Evolutionary conservation across 2,888 invertebrate genomes (phyloP).

Genomic region (Chrysolina oricalcia): DNA sequence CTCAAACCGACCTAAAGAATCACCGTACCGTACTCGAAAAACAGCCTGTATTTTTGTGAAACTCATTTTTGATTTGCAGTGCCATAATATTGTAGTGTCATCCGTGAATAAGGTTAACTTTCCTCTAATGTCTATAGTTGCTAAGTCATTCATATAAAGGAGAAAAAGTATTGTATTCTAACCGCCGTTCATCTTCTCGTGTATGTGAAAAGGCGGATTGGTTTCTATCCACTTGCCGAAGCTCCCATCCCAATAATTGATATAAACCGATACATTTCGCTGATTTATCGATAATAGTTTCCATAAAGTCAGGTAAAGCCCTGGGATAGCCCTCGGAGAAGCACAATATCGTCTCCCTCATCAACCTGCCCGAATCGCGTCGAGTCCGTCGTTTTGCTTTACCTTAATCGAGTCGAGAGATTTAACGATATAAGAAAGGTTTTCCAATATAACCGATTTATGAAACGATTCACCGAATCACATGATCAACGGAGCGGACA

Average conservation of each 20-base stretch:
- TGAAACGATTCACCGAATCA: slow-evolving; percentile 54
- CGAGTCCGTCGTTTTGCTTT: slow-evolving; percentile 12
- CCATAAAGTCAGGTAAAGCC: slow-evolving; percentile 9
- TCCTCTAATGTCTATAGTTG: no score
- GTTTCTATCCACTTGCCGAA: neutral
- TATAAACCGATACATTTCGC: neutral
- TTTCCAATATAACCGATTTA: slow-evolving; percentile 52
- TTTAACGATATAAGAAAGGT: slow-evolving; percentile 52
- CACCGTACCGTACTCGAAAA: no score
- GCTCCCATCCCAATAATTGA: neutral
- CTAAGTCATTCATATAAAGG: no score
- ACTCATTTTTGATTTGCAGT: no score
- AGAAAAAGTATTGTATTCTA: no score
- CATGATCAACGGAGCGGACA: slow-evolving; percentile 47
- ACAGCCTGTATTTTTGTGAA: no score
- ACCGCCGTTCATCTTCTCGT: neutral
- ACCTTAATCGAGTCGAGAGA: slow-evolving; percentile 45
- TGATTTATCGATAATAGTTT: slow-evolving; percentile 9
- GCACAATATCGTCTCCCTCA: slow-evolving; percentile 14
- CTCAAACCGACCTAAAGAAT: no score
- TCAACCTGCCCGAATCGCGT: neutral
- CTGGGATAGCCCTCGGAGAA: neutral
- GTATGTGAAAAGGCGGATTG: neutral
- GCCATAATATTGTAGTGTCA: no score
- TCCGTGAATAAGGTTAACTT: no score